A percentile compares a stretch with the other conserved stretches of the same genome.
These are phyloP conservation scores for Gasterosteus aculeatus DNA, from an alignment of 2,113 vertebrate species.

Conservation along the genomic window DNA sequence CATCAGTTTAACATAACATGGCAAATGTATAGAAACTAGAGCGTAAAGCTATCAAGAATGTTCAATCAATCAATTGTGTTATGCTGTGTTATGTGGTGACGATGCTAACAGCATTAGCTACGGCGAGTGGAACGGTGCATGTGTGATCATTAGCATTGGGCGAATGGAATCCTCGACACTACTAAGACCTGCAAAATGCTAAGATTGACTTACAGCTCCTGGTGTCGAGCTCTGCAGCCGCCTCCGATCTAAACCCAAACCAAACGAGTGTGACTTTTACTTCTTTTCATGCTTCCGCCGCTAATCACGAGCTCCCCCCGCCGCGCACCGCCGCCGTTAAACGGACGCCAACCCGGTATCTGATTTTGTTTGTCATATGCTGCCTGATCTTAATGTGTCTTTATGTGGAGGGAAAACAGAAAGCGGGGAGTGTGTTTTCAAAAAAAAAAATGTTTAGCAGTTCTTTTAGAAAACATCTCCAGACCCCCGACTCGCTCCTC, in stretches of 20 bases:
- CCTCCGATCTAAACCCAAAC: neutral
- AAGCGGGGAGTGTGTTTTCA: neutral
- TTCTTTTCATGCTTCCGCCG: slow-evolving; percentile 18
- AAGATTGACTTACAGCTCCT: neutral
- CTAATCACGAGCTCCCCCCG: slow-evolving; percentile 33
- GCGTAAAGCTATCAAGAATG: neutral
- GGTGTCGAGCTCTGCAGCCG: neutral
- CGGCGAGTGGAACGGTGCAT: neutral
- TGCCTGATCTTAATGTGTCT: slow-evolving; percentile 21
- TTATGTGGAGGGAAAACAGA: slow-evolving; percentile 9
- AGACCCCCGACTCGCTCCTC: slow-evolving; percentile 43
- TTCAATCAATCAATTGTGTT: neutral
- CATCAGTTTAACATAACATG: neutral
- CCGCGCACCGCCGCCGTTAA: slow-evolving; percentile 33
- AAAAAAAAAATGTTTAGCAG: neutral
- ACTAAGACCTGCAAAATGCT: neutral
- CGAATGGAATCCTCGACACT: neutral
- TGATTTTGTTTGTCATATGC: slow-evolving; percentile 40
- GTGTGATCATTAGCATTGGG: neutral
- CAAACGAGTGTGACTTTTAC: slow-evolving; percentile 9
- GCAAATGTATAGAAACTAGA: neutral
- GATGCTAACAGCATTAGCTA: no score
- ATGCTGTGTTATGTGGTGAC: no score
- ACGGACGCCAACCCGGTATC: slow-evolving; percentile 22
- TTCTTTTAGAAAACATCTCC: slow-evolving; percentile 50